These are phyloP conservation scores for Panagrolaimus sp. DNA, from an alignment of 1,140 invertebrate genomes.

Conservation along the genomic window DNA sequence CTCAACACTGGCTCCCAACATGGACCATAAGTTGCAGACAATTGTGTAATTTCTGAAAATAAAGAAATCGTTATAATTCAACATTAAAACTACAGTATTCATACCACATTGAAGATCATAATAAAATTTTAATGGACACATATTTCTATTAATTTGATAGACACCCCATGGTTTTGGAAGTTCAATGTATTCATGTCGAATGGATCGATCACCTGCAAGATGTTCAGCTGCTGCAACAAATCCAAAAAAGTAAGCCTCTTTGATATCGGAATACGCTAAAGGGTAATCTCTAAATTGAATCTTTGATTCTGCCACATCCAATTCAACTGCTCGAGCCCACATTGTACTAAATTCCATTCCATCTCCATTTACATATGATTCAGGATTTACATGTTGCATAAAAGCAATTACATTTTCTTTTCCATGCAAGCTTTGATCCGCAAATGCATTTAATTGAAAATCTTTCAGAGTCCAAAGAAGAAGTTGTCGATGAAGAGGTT, in stretches of 20 bases:
- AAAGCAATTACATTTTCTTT: conserved; percentile 71
- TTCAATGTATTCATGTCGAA: conserved; percentile 60
- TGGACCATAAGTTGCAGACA: conserved; percentile 86
- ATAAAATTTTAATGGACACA: conserved; percentile 92
- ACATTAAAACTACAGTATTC: no score
- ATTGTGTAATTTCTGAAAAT: conserved; percentile 71
- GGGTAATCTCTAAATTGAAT: conserved; percentile 90
- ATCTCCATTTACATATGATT: conserved; percentile 69
- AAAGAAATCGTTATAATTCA: no score
- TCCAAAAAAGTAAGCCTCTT: conserved; percentile 79
- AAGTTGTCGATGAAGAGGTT: conserved; percentile 70
- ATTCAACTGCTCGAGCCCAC: conserved; percentile 79
- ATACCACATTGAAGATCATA: conserved; percentile 84
- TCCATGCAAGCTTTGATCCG: conserved; percentile 78
- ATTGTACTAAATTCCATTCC: conserved; percentile 81
- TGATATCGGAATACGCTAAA: conserved; percentile 74
- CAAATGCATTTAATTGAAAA: conserved; percentile 72
- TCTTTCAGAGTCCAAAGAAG: conserved; percentile 76
- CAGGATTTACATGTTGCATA: conserved; percentile 75
- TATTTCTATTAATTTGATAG: conserved; percentile 67
- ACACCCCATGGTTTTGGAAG: conserved; percentile 63
- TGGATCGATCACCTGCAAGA: conserved; percentile 63
- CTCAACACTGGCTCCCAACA: conserved; percentile 97
- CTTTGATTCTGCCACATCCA: conserved; percentile 76
- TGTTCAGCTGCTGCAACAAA: conserved; percentile 82